A percentile compares a stretch with the other conserved stretches of the same genome.
Evolutionary conservation across 2,888 invertebrate genomes (phyloP).

Genomic region (Lasioglossum vierecki): DNA sequence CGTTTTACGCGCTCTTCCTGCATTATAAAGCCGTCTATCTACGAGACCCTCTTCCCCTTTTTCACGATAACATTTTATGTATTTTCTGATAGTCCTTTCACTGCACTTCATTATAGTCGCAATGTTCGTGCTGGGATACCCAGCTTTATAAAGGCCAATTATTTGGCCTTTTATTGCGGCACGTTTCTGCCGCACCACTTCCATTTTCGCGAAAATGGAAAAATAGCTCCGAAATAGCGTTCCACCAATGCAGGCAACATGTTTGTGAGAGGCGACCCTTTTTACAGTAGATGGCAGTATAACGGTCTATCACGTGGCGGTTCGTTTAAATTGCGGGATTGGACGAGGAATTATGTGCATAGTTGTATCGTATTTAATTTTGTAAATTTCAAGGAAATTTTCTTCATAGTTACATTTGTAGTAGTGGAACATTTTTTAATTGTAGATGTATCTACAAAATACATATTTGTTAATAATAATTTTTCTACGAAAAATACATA

Average conservation of each 20-base stretch:
- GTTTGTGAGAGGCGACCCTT: neutral
- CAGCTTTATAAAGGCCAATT: constrained; percentile 17
- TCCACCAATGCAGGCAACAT: constrained; percentile 4
- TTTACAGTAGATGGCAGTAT: neutral
- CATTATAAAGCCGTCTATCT: constrained; percentile 20
- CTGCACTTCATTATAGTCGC: constrained; percentile 22
- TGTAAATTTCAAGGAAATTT: neutral
- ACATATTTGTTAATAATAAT: too few relatives aligned
- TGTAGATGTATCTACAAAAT: neutral
- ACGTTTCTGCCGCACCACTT: constrained; percentile 18
- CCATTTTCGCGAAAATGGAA: constrained; percentile 20
- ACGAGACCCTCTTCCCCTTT: constrained; percentile 14
- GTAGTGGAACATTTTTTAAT: neutral
- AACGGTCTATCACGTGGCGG: neutral
- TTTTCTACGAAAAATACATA: neutral
- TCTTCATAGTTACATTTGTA: neutral
- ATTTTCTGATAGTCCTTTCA: constrained; percentile 18
- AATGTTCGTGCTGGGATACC: constrained; percentile 12
- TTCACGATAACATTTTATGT: constrained; percentile 18
- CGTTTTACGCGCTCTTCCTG: constrained; percentile 18
- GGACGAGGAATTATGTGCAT: neutral
- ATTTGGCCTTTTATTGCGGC: constrained; percentile 19
- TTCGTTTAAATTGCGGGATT: neutral
- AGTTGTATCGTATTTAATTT: neutral
- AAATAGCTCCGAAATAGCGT: constrained; percentile 27